Conservation (phyloP, 2,797 vertebrate genomes). For the Coluber constrictor region DNA sequence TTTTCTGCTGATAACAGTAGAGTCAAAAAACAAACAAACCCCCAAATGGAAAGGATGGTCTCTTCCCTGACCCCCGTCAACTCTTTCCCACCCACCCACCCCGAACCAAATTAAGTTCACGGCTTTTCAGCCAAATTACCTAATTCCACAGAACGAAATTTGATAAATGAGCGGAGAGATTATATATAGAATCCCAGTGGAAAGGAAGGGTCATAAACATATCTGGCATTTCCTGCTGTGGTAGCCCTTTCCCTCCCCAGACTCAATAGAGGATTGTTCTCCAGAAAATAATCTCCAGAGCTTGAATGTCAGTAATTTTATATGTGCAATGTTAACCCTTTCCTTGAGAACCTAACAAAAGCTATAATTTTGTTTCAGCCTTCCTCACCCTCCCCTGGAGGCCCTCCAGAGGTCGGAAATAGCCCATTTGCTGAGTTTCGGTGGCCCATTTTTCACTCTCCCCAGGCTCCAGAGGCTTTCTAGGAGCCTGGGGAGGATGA, state of each 20-base stretch:
- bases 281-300: background rate
- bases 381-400: too few species aligned
- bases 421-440: too few species aligned
- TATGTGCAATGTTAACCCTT: background rate
- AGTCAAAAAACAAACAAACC: background rate
- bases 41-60: background rate
- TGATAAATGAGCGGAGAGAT: background rate
- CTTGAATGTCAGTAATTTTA: background rate
- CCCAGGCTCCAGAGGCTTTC: too few species aligned
- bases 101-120: background rate
- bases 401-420: too few species aligned
- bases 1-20: background rate
- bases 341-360: background rate
- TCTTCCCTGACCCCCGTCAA: background rate
- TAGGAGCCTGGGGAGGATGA: too few species aligned
- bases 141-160: background rate
- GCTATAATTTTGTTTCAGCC: too few species aligned
- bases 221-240: background rate
- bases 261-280: constrained; percentile 1
- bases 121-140: background rate
- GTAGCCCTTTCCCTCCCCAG: background rate
- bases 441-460: too few species aligned
- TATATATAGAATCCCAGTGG: background rate
- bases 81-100: background rate
- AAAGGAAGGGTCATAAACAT: background rate